Evolutionary conservation across 2,888 invertebrate species (phyloP).

Genomic region (Agrochola circellaris): DNA sequence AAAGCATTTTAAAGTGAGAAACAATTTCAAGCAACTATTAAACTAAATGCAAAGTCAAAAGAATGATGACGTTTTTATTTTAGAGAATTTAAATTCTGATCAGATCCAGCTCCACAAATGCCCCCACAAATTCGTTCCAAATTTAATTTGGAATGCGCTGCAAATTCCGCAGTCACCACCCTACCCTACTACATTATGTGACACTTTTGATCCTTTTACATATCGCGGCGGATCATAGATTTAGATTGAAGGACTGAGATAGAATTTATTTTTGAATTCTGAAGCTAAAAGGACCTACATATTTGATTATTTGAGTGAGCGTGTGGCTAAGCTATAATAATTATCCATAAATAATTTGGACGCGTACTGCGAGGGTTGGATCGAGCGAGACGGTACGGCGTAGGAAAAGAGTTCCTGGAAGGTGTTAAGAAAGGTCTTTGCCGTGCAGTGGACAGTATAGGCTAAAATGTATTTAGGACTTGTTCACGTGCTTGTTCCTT

Average conservation of each 20-base stretch:
- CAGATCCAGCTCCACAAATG: conserved; percentile 59
- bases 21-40: not conserved
- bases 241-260: conserved; percentile 46
- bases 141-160: conserved; percentile 66
- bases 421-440: not conserved
- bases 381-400: not conserved
- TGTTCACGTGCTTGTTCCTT: not conserved
- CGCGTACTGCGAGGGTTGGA: not conserved
- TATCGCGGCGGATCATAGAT: conserved; percentile 52
- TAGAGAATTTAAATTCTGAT: conserved; percentile 59
- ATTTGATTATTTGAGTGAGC: not conserved
- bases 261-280: conserved; percentile 19
- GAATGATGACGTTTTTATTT: conserved; percentile 56
- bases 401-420: not conserved
- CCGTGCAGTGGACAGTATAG: too few species aligned
- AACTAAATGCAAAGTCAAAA: conserved; percentile 39
- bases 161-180: conserved; percentile 52
- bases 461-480: too few species aligned
- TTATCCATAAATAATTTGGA: not conserved
- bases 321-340: not conserved
- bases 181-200: conserved; percentile 57
- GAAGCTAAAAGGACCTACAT: not conserved
- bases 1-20: not conserved
- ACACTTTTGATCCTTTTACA: conserved; percentile 59
- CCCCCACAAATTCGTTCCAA: conserved; percentile 64